These are phyloP conservation scores for Heliothis peltigera DNA, from an alignment of 2,888 invertebrate genomes.

Conservation along the genomic window DNA sequence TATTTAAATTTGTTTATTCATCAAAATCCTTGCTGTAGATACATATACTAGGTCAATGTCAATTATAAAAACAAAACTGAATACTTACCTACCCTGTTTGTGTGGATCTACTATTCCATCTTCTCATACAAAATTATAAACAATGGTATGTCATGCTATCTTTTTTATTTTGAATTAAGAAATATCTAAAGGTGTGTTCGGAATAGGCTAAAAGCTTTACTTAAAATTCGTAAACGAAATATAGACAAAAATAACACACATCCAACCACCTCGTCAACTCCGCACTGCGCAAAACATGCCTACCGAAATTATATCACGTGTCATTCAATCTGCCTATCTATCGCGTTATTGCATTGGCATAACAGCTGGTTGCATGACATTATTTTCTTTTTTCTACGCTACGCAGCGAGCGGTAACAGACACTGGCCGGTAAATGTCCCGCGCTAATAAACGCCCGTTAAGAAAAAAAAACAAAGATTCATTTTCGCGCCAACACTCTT, in stretches of 20 bases:
- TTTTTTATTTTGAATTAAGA: too few relatives aligned
- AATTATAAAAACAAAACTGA: too few relatives aligned
- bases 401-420: constrained; percentile 65
- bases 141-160: too few relatives aligned
- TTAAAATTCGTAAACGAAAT: not conserved
- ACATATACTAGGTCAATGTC: too few relatives aligned
- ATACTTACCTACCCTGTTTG: too few relatives aligned
- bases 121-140: too few relatives aligned
- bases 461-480: constrained; percentile 87
- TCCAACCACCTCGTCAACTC: too few relatives aligned
- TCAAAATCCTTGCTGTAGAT: too few relatives aligned
- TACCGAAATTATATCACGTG: constrained; percentile 26
- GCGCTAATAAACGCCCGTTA: constrained; percentile 70
- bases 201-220: too few relatives aligned
- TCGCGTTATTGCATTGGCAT: constrained; percentile 48
- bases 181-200: too few relatives aligned
- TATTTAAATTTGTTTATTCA: too few relatives aligned
- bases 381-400: constrained; percentile 61
- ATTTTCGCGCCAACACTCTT: constrained; percentile 85
- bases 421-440: constrained; percentile 85
- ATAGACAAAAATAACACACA: not conserved
- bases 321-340: constrained; percentile 38
- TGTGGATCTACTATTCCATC: too few relatives aligned
- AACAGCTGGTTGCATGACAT: constrained; percentile 63
- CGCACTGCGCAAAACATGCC: not conserved